Conservation (phyloP, 2,797 vertebrate species). For the Emydoidea blandingii region DNA sequence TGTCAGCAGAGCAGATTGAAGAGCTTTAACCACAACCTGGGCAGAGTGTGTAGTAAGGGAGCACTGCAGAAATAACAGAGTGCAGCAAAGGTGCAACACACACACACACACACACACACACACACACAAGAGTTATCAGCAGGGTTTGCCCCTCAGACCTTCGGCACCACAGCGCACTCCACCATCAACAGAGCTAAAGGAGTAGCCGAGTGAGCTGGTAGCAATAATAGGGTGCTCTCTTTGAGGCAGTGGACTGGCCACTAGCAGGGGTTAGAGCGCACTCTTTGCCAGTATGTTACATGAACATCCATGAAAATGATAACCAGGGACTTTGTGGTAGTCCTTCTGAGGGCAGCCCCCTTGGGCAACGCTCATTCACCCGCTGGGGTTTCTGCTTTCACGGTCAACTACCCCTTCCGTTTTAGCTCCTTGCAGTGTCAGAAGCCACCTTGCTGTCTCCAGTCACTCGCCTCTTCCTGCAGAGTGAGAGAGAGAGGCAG, state of each 20-base stretch:
- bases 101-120: background rate
- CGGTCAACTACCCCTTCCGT: background rate
- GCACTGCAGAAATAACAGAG: background rate
- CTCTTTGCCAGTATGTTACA: background rate
- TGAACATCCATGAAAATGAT: background rate
- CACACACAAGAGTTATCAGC: background rate
- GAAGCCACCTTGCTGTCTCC: background rate
- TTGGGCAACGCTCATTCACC: background rate
- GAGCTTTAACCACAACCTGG: no score
- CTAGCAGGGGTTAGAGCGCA: background rate
- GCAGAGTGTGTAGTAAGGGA: background rate
- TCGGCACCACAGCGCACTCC: background rate
- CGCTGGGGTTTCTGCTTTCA: background rate
- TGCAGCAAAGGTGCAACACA: background rate
- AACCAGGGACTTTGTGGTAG: background rate
- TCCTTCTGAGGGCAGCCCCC: background rate
- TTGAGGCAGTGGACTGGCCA: background rate
- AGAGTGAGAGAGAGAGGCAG: background rate
- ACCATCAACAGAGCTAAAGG: rapidly evolving
- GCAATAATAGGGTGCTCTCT: background rate
- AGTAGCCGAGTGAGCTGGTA: background rate
- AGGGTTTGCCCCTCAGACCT: background rate
- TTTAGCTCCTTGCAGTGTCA: background rate
- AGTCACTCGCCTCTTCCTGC: background rate
- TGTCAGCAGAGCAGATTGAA: no score